Base-by-base conservation (phyloP, 2,113 vertebrate genomes). In the Protomyctophum bolini region DNA sequence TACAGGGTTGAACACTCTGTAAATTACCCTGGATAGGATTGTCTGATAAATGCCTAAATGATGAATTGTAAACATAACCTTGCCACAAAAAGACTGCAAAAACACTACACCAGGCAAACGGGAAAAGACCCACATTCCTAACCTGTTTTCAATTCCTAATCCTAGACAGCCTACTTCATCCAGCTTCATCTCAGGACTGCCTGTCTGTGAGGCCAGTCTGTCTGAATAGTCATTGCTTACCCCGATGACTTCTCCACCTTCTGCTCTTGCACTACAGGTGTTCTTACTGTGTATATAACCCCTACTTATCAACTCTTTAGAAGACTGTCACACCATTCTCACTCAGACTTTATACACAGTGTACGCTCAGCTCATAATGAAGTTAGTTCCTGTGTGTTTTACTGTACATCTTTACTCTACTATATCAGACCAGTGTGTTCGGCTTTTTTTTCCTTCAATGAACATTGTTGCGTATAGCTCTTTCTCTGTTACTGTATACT, bases 121-220 rank as follows among this genome's bases (percentile, higher is more conserved):
- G 33, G 33, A 41, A 61, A 70, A 76, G 58, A 72, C 56, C 49
- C 69, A 71, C 76, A 85, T 90, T 87, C 83, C 73, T 66, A 45
- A 66, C 47, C 65, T 70, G 74, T 21, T 21, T 21, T 2, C 21
- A 21, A 21, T 21, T 21, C 21, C 21, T 21, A 21, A 75, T 76
- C 86, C 72, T 63, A 58, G 45, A 10, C 4, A 58, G 52, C 64
- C 61, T 66, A 9, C 54, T 61, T 64, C 59, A 77, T 58, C 74
- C 63, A 49, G 66, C 5, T 11, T 2, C 1, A 10, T 48, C 41
- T 28, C 6, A 6, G 62, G 8, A 41, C 65, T 6, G 41, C 50
- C 14, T 50, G 10, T 41, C 33, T 41, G 33, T 41, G 33, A 41
- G 54, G 50, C 59, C 9, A 72, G 61, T 10, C n/a, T 56, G 49